Conservation (phyloP, 2,113 vertebrate genomes). For the Pangasianodon hypophthalmus region DNA sequence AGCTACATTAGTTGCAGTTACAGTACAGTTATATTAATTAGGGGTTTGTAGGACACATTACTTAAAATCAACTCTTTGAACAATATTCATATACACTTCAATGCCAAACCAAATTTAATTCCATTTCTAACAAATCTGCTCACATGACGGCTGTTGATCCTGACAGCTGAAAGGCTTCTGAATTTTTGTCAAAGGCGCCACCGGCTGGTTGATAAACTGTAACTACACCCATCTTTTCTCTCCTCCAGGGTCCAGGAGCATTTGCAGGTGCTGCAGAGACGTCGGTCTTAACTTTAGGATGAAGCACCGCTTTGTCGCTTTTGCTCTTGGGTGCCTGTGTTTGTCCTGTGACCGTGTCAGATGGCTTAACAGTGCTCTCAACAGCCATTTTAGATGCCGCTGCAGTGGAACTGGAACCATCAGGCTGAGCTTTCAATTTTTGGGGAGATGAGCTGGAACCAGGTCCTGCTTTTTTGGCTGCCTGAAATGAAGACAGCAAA, state of each 20-base stretch:
- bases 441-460: conserved; percentile 21
- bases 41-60: neutral
- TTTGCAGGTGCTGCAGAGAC: neutral
- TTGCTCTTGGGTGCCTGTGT: neutral
- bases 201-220: conserved; percentile 8
- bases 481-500: conserved; percentile 53
- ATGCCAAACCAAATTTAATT: neutral
- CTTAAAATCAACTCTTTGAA: neutral
- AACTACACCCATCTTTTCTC: conserved; percentile 5
- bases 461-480: conserved; percentile 55
- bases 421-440: conserved; percentile 37
- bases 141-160: conserved; percentile 40
- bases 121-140: neutral
- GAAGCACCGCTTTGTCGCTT: neutral
- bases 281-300: conserved; percentile 2
- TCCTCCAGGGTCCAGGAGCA: neutral
- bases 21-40: neutral
- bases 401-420: conserved; percentile 22
- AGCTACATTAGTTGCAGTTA: neutral
- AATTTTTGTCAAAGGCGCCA: neutral
- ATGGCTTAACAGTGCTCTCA: conserved; percentile 51
- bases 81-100: neutral
- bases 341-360: neutral
- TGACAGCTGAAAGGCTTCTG: conserved; percentile 3
- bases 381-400: conserved; percentile 75